phyloP scores from a whole-genome alignment of 2,888 invertebrate genomes.

The Aplocera efformata region DNA sequence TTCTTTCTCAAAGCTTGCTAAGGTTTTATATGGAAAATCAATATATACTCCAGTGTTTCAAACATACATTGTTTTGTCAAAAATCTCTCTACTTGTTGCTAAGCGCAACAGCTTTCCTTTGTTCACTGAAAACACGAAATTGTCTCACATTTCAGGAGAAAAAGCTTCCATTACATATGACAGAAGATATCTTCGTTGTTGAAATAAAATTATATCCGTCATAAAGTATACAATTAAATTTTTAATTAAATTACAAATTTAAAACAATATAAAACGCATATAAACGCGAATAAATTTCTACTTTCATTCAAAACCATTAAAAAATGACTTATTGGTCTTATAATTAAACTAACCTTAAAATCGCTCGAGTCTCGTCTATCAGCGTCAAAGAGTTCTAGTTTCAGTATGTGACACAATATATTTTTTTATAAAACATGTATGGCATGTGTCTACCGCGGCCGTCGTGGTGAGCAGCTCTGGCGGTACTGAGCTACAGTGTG shows the following conservation, averaged over 20 bases:
- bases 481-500: conserved; percentile 43
- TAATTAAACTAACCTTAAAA: neutral
- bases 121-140: conserved; percentile 6
- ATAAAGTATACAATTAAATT: too few species aligned
- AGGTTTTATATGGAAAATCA: too few species aligned
- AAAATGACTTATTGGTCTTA: too few species aligned
- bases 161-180: too few species aligned
- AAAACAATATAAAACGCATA: neutral
- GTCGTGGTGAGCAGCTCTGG: conserved; percentile 33
- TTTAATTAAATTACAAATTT: too few species aligned
- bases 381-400: conserved; percentile 9
- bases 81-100: conserved; percentile 26
- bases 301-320: too few species aligned
- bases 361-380: conserved; percentile 4
- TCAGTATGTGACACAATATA: conserved; percentile 13
- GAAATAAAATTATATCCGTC: too few species aligned
- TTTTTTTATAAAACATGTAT: conserved; percentile 5
- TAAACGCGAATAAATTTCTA: neutral
- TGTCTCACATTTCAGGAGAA: neutral
- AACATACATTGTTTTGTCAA: too few species aligned
- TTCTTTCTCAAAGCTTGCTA: too few species aligned
- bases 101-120: conserved; percentile 28
- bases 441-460: conserved; percentile 30
- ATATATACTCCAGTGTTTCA: too few species aligned
- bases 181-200: too few species aligned